Evolutionary conservation across 2,797 vertebrate species (phyloP).

Genomic region (Diplodus sargus): DNA sequence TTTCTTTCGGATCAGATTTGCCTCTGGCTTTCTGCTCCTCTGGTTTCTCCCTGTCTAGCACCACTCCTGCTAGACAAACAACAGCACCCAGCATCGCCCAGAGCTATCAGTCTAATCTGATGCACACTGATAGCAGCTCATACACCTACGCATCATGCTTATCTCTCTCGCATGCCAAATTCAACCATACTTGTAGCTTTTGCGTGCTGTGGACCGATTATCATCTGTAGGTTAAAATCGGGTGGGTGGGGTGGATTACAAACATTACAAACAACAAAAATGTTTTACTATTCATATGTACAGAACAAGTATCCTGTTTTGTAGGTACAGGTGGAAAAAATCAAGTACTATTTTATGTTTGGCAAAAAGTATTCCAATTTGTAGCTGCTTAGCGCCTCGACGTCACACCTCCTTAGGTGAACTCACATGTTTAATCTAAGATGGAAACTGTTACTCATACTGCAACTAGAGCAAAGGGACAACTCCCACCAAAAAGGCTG

Average conservation of each 20-base stretch:
- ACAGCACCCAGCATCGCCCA: slow-evolving; percentile 37
- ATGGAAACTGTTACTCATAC: slow-evolving; percentile 6
- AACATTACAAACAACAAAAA: too few relatives aligned
- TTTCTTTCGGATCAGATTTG: background rate
- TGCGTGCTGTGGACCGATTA: background rate
- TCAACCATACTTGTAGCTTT: background rate
- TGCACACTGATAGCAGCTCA: slow-evolving; percentile 32
- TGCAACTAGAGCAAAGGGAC: background rate
- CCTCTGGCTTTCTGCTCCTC: background rate
- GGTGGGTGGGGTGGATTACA: background rate
- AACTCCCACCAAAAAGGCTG: background rate
- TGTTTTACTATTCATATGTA: background rate
- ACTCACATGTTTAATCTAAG: background rate
- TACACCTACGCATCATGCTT: slow-evolving; percentile 14
- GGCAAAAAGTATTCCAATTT: background rate
- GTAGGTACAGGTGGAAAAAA: background rate
- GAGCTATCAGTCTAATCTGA: slow-evolving; percentile 19
- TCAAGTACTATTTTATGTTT: background rate
- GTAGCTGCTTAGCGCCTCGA: background rate
- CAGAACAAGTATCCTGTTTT: background rate
- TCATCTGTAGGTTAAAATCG: background rate
- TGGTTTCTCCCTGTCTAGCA: slow-evolving; percentile 1
- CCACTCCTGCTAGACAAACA: slow-evolving; percentile 60
- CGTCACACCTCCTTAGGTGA: background rate
- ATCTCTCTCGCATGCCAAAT: slow-evolving; percentile 15